Base-by-base conservation (phyloP, 2,888 invertebrate species). In the Diarsia mendica region DNA sequence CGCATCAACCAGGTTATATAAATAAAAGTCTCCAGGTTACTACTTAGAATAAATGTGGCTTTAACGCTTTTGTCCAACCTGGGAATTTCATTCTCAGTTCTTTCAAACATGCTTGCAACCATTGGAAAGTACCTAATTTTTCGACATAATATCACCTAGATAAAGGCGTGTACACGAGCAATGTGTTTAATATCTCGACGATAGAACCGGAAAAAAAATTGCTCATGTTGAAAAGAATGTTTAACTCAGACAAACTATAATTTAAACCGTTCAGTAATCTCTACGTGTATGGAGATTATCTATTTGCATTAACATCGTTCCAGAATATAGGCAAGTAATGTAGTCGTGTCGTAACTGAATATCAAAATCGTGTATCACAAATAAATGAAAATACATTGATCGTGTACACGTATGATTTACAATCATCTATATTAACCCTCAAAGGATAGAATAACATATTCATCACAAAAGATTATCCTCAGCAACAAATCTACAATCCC, bases 381-480 rank as follows among this genome's bases (percentile, higher is more conserved):
- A 83, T 58, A 64, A 75, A 67, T 67, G 13, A 46, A 61, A 61
- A 77, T 61, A 55, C 33, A 55, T 46, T 23, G 61, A 55, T 48
- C 44, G 13, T 49, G 18, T 55, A 82, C 75, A 53, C 33, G 49
- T n/a, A 28, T 81, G 28, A 81, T 74, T 8, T 23, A 67, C 23
- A 46, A 49, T 53, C 44, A 18, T 60, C 28, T 55, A 44, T 53
- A 76, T 77, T 53, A 66, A 20, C 39, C 33, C 53, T 60, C 18
- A 49, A 77, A 44, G 20, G 11, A 63, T 55, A 82, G 18, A 44
- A 33, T 77, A 78, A 49, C 33, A 49, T 33, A 64, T 58, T 75
- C 33, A 75, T 67, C 44, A 33, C n/a, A 18, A 65, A 20, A 74
- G 39, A 78, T 58, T 4, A 53, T 65, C 23, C n/a, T 20, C 49